phyloP scores from a whole-genome alignment of 2,113 vertebrate genomes.

The Artemisiospiza belli region DNA sequence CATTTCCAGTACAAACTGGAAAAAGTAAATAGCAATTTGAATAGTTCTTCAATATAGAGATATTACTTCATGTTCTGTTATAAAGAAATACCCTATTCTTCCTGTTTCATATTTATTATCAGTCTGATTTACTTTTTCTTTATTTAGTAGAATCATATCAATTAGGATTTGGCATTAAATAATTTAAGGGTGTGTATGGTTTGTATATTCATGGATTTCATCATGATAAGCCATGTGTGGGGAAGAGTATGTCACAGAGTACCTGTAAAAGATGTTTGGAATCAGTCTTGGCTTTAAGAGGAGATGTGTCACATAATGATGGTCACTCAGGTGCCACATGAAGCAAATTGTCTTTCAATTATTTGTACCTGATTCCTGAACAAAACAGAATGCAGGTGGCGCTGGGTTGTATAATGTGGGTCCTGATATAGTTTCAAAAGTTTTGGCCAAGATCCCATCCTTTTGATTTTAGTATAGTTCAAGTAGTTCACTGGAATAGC shows the following conservation, averaged over 20 bases:
- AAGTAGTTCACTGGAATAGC: background rate
- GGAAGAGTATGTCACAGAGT: background rate
- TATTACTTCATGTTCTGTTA: background rate
- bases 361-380: background rate
- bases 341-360: background rate
- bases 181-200: background rate
- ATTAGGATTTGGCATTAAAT: background rate
- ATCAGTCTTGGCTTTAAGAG: background rate
- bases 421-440: background rate
- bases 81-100: background rate
- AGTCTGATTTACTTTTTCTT: background rate
- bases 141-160: background rate
- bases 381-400: background rate
- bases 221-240: accelerated
- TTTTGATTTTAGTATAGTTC: background rate
- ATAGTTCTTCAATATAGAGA: background rate
- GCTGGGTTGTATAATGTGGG: background rate
- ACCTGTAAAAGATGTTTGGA: background rate
- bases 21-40: background rate
- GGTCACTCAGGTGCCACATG: background rate
- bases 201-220: background rate
- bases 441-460: background rate
- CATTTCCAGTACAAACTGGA: background rate
- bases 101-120: background rate
- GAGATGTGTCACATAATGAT: background rate